Percentiles rank a stretch among this genome's conserved stretches.
Evolutionary conservation across 2,888 invertebrate species (phyloP).

Genomic region (Meteorus colon): DNA sequence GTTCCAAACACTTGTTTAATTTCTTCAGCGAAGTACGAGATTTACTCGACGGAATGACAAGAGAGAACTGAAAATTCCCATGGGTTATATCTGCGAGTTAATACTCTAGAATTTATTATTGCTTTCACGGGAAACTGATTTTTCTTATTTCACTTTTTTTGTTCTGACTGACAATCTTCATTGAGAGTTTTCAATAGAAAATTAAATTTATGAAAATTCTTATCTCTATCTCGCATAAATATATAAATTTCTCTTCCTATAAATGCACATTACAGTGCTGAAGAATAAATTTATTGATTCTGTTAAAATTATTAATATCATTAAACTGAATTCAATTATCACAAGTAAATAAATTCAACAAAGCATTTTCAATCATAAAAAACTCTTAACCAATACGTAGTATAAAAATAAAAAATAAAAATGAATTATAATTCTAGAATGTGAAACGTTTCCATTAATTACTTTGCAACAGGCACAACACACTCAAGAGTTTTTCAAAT

Average conservation of each 20-base stretch:
- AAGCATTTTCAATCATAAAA: not conserved
- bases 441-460: not conserved
- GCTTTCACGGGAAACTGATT: not conserved
- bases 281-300: not conserved
- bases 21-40: slow-evolving; percentile 27
- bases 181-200: not conserved
- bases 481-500: no score
- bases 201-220: not conserved
- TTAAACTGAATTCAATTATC: not conserved
- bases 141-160: not conserved
- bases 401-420: not conserved
- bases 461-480: no score
- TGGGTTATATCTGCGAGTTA: slow-evolving; percentile 12
- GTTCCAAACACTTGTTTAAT: slow-evolving; percentile 27
- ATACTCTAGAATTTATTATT: slow-evolving; percentile 24
- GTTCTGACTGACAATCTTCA: slow-evolving; percentile 9
- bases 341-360: not conserved
- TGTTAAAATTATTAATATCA: not conserved
- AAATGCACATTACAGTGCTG: not conserved
- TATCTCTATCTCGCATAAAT: not conserved
- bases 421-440: not conserved
- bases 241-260: no score
- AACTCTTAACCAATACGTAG: not conserved
- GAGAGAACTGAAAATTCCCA: slow-evolving; percentile 1
- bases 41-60: slow-evolving; percentile 2